A percentile compares a stretch with the other conserved stretches of the same genome.
Evolutionary conservation across 1,140 invertebrate genomes (phyloP).

Genomic region (Odontomachus brunneus): DNA sequence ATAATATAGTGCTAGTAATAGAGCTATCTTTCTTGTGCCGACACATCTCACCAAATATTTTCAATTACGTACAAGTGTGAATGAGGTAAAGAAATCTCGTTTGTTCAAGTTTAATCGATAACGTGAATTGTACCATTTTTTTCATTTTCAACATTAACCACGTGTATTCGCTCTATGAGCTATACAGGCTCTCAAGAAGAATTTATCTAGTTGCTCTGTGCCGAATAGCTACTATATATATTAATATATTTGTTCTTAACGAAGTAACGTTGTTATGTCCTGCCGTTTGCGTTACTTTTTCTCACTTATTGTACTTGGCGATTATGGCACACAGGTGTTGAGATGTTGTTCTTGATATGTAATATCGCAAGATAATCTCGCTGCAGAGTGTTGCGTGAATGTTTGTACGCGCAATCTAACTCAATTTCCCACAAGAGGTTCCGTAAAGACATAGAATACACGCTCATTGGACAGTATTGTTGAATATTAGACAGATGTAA

Average conservation of each 20-base stretch:
- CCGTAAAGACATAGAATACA: neutral
- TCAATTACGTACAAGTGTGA: neutral
- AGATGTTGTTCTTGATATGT: too few species aligned
- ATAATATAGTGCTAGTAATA: constrained; percentile 20
- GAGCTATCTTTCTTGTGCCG: too few species aligned
- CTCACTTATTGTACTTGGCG: too few species aligned
- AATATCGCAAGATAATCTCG: too few species aligned
- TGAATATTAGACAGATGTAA: neutral
- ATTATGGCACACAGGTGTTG: too few species aligned
- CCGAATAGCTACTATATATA: too few species aligned
- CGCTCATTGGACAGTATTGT: neutral
- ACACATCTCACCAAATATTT: neutral
- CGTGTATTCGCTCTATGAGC: neutral
- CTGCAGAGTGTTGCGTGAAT: too few species aligned
- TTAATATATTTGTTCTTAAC: too few species aligned
- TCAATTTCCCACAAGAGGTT: neutral
- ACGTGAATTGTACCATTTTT: neutral
- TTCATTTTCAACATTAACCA: neutral
- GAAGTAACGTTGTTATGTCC: too few species aligned
- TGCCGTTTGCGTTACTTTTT: too few species aligned
- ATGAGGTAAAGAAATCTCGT: neutral
- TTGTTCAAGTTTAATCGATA: neutral
- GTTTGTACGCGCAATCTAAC: neutral
- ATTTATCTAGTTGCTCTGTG: too few species aligned
- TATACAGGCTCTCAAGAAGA: too few species aligned